These are phyloP conservation scores for Euplexia lucipara DNA, from an alignment of 2,888 invertebrate genomes.

Conservation along the genomic window DNA sequence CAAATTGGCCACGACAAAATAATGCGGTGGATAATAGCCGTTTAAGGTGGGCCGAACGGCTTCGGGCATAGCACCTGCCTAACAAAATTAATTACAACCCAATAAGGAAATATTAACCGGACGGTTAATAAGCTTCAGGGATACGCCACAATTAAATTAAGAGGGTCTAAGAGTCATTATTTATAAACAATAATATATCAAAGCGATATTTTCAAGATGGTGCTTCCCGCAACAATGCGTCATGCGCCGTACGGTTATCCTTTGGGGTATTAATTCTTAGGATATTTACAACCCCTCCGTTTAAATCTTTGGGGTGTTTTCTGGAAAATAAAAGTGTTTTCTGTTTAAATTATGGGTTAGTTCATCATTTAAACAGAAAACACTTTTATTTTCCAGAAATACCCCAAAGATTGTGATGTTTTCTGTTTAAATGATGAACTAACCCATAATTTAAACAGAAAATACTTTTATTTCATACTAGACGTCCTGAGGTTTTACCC, in stretches of 20 bases:
- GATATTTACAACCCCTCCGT: constrained; percentile 55
- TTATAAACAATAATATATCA: constrained; percentile 91
- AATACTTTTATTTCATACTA: too few relatives aligned
- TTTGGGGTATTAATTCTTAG: constrained; percentile 49
- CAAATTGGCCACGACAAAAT: constrained; percentile 88
- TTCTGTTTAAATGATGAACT: background rate
- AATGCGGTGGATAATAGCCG: constrained; percentile 87
- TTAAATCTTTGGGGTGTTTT: constrained; percentile 26
- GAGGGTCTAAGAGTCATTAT: constrained; percentile 88
- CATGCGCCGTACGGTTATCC: constrained; percentile 61
- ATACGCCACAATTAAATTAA: constrained; percentile 90
- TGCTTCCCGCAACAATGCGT: constrained; percentile 83
- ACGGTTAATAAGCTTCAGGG: constrained; percentile 89
- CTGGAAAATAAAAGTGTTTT: background rate
- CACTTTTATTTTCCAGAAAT: too few relatives aligned
- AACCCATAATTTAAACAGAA: background rate
- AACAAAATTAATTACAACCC: constrained; percentile 90
- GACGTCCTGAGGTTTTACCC: too few relatives aligned
- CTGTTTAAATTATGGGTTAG: background rate
- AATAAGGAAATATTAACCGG: constrained; percentile 88
- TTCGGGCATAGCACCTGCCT: constrained; percentile 87
- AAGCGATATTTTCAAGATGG: constrained; percentile 90
- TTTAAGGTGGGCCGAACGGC: constrained; percentile 69
- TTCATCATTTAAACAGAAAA: background rate
- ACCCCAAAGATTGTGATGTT: too few relatives aligned